A percentile compares a stretch with the other conserved stretches of the same genome.
Conservation (phyloP, 2,113 vertebrate genomes). For the Xenopus tropicalis region UCB_Xtro_10.0 CM004443.2:85754001-85754500, state of each 20-base stretch:
- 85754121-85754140: too few relatives aligned
- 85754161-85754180: too few relatives aligned
- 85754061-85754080: too few relatives aligned
- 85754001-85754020: too few relatives aligned
- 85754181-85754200: neutral
- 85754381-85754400: constrained; percentile 55
- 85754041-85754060: too few relatives aligned
- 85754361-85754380: constrained; percentile 78
- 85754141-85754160: too few relatives aligned
- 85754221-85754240: constrained; percentile 25
- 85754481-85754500: constrained; percentile 7
- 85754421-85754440: constrained; percentile 49
- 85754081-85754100: too few relatives aligned
- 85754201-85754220: neutral
- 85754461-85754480: constrained; percentile 51
- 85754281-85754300: constrained; percentile 59
- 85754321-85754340: constrained; percentile 72
- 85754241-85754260: constrained; percentile 58
- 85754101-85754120: too few relatives aligned
- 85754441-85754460: constrained; percentile 52
- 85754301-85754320: constrained; percentile 58
- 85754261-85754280: constrained; percentile 63
- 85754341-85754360: constrained; percentile 88
- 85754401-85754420: constrained; percentile 55
- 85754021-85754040: too few relatives aligned